These are phyloP conservation scores for Netelia inedita DNA, from an alignment of 2,888 invertebrate genomes.

Conservation along the genomic window DNA sequence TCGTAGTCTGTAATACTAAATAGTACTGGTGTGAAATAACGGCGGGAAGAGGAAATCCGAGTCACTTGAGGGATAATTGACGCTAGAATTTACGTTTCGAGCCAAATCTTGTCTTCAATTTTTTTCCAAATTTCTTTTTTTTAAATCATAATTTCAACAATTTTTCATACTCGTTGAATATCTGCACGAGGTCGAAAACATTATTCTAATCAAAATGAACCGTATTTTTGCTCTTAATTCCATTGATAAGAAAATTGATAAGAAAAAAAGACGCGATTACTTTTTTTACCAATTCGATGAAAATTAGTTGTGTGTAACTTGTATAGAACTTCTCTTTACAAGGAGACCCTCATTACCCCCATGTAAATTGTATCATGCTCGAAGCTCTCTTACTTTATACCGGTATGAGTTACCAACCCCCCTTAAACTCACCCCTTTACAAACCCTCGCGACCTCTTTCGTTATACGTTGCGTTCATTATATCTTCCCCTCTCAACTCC, in stretches of 20 bases:
- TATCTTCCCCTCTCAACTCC: slow-evolving; percentile 16
- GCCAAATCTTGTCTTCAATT: not conserved
- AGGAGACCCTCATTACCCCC: not conserved
- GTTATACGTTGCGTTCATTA: slow-evolving; percentile 38
- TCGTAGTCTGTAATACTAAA: slow-evolving; percentile 46
- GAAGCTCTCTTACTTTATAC: slow-evolving; percentile 5
- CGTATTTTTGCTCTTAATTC: not conserved
- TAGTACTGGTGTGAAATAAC: slow-evolving; percentile 23
- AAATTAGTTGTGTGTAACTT: not conserved
- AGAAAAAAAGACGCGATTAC: too few species aligned
- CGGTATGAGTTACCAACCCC: slow-evolving; percentile 1
- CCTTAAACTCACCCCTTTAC: slow-evolving; percentile 7
- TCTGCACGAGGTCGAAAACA: too few species aligned
- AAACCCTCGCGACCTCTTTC: slow-evolving; percentile 1
- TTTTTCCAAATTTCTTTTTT: not conserved
- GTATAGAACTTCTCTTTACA: not conserved
- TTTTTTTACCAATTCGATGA: not conserved
- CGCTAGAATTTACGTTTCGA: not conserved
- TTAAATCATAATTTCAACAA: too few species aligned
- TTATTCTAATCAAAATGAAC: not conserved
- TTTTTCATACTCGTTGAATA: too few species aligned
- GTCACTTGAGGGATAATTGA: slow-evolving; percentile 54
- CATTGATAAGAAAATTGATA: too few species aligned
- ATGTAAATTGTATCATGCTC: not conserved
- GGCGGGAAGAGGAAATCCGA: slow-evolving; percentile 34